Evolutionary conservation across 2,888 invertebrate genomes (phyloP).

Genomic region (Microctonus brassicae): DNA sequence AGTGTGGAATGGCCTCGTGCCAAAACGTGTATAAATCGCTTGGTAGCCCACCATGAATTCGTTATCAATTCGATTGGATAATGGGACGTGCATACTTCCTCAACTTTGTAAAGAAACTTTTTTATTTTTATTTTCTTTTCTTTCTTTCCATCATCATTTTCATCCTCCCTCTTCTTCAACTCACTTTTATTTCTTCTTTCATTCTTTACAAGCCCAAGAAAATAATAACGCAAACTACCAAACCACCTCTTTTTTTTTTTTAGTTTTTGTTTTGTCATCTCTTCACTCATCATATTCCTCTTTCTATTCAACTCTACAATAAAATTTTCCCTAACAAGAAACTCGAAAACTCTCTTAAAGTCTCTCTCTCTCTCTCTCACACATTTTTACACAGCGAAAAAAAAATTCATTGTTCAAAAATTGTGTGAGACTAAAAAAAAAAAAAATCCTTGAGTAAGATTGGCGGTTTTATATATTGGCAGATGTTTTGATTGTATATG

Average conservation of each 20-base stretch:
- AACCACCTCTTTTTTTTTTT: neutral
- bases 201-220: neutral
- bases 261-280: neutral
- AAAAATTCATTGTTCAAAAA: constrained; percentile 2
- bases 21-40: constrained; percentile 46
- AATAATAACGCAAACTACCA: neutral
- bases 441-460: constrained; percentile 16
- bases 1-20: constrained; percentile 40
- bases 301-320: neutral
- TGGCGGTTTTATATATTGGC: neutral
- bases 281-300: neutral
- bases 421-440: neutral
- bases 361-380: neutral
- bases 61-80: constrained; percentile 46
- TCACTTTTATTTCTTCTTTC: neutral
- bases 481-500: neutral
- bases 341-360: constrained; percentile 1
- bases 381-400: neutral
- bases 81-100: constrained; percentile 29
- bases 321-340: neutral
- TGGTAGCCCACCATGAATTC: constrained; percentile 42
- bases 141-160: neutral
- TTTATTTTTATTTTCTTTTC: neutral
- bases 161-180: neutral
- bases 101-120: constrained; percentile 2